Conservation (phyloP, 2,113 vertebrate species). For the Numida meleagris region DNA sequence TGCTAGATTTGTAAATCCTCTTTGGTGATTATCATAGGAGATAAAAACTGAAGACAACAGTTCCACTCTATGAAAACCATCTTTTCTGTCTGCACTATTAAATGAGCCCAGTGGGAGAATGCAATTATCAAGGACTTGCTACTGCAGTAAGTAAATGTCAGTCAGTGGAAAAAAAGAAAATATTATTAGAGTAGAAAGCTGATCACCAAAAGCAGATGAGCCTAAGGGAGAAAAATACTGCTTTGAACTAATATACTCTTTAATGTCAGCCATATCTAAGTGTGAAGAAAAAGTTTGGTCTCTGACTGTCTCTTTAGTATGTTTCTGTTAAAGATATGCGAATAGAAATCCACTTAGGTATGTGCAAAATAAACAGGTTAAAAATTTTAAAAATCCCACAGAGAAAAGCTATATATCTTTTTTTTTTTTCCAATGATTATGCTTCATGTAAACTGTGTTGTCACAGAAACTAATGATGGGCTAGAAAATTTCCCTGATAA, state of each 20-base stretch:
- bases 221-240: not conserved
- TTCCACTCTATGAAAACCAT: not conserved
- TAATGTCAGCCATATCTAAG: not conserved
- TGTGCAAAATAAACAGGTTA: not conserved
- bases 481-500: not conserved
- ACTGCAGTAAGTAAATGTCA: not conserved
- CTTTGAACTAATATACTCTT: constrained; percentile 11
- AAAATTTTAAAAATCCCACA: not conserved
- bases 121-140: not conserved
- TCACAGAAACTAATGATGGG: not conserved
- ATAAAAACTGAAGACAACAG: not conserved
- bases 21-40: not conserved
- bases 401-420: not conserved
- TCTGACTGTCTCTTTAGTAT: not conserved
- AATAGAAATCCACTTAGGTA: not conserved
- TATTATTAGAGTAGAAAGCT: not conserved
- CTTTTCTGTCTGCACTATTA: not conserved
- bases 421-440: not conserved
- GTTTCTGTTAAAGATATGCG: not conserved
- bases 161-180: not conserved
- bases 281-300: not conserved
- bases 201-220: not conserved
- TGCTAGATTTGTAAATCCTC: not conserved
- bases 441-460: not conserved
- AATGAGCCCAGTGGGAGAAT: not conserved